Base-by-base conservation (phyloP, 2,797 vertebrate species). In the Etheostoma nigrum region DNA sequence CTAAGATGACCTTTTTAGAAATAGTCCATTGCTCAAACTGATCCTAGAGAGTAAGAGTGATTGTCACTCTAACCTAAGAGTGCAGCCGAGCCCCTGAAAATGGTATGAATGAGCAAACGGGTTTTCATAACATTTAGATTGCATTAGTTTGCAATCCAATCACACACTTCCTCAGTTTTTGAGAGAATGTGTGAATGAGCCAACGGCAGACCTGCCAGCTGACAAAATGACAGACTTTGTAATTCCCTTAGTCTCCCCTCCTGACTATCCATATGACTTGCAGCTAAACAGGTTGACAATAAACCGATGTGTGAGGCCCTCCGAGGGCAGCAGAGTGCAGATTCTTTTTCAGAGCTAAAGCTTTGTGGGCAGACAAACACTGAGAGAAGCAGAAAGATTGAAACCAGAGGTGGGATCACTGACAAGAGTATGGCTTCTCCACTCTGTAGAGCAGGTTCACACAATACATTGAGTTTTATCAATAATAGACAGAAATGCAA, bases 1-100 rank as follows among this genome's bases (percentile, higher is more conserved):
- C 47, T 58, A 30, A 40, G 23, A 42, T 84, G 77, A 83, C 83
- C 86, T 89, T 89, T 87, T 64, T 18, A 19, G 18, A 82, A 82
- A 75, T 33, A 10, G 1, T 44, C 30, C 4, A 21, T 13, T 76
- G 78, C 33, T 76, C 33, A 67, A 76, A 79, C n/a, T 68, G 33
- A 86, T 49, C 52, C 21, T 30, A 80, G 36, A 11, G 36, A 82
- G 68, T 54, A 40, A 40, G 48, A 72, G 8, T 49, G 52, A 52
- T 40, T 73, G 54, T 53, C 45, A 40, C 19, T 36, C 23, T 42
- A 67, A 57, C 2, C 2, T 6, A n/a, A 53, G 15, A 33, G 30
- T 42, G 33, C 23, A 44, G 47, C 33, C 4, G 13, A 33, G n/a
- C 49, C 51, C 57, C 23, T 74, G 15, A 54, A 59, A 81, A 2